Percentiles rank a stretch among this genome's conserved stretches.
These are phyloP conservation scores for Anorthoa munda DNA, from an alignment of 2,888 invertebrate genomes.

Conservation along the genomic window DNA sequence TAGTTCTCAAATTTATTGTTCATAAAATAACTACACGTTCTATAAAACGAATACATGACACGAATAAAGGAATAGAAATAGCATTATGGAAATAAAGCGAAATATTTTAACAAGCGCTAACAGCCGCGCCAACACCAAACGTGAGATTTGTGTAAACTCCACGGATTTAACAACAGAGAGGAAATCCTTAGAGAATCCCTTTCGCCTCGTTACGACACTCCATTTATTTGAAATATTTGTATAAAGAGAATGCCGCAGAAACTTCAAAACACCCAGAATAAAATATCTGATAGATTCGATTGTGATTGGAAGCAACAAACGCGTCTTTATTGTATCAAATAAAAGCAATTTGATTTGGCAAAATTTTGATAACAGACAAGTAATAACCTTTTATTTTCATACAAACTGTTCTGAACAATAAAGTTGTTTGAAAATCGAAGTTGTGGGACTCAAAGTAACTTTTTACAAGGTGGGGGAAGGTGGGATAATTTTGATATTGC, in stretches of 20 bases:
- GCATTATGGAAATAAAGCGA: constrained; percentile 58
- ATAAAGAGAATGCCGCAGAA: constrained; percentile 41
- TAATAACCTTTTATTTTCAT: constrained; percentile 49
- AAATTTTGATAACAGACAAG: constrained; percentile 51
- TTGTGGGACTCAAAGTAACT: constrained; percentile 5
- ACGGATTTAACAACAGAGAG: constrained; percentile 71
- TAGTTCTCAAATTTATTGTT: constrained; percentile 48
- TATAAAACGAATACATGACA: constrained; percentile 41
- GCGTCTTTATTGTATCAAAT: constrained; percentile 48
- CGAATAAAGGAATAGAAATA: constrained; percentile 54
- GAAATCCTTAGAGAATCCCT: constrained; percentile 75
- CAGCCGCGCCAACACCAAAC: constrained; percentile 67
- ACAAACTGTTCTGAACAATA: constrained; percentile 47
- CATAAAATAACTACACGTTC: constrained; percentile 44
- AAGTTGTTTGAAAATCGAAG: constrained; percentile 38
- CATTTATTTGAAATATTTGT: constrained; percentile 68
- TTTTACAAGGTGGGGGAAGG: constrained; percentile 5
- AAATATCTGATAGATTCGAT: constrained; percentile 52
- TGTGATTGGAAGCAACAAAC: constrained; percentile 52
- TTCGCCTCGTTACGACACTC: constrained; percentile 71
- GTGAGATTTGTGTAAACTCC: constrained; percentile 77
- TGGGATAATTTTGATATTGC: constrained; percentile 24
- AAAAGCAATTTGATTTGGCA: constrained; percentile 54
- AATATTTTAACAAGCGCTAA: constrained; percentile 64
- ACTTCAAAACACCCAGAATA: constrained; percentile 30